These are phyloP conservation scores for Magallana gigas DNA, from an alignment of 1,140 invertebrate species.

Conservation along the genomic window DNA sequence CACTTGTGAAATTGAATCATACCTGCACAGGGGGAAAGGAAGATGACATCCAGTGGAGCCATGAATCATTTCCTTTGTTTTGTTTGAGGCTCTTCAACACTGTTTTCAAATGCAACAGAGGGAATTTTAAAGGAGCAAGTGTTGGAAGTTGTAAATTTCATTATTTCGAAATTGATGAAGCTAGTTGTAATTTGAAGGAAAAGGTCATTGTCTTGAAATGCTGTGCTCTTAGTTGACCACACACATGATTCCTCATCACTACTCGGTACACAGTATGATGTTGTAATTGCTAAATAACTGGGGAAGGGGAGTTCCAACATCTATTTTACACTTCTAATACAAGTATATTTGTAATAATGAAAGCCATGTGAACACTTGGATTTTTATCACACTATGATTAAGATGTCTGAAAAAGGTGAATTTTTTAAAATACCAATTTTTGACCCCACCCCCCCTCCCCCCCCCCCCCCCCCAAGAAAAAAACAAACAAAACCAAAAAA, in stretches of 20 bases:
- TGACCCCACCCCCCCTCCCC: no score
- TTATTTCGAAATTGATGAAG: background rate
- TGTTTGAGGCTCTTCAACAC: background rate
- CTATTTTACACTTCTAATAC: no score
- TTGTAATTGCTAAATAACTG: no score
- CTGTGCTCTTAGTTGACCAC: background rate
- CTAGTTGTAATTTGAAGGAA: background rate
- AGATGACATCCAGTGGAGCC: background rate
- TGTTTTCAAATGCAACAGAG: background rate
- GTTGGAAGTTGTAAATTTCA: background rate
- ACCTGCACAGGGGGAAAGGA: background rate
- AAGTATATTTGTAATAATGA: no score
- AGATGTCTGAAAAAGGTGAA: no score
- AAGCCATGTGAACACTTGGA: no score
- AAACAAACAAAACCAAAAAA: no score
- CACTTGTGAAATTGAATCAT: slow-evolving; percentile 29
- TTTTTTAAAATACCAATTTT: no score
- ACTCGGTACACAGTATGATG: no score
- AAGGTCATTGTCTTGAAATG: background rate
- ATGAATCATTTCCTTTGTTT: slow-evolving; percentile 32
- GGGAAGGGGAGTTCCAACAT: no score
- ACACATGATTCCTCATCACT: background rate
- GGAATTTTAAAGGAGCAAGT: background rate
- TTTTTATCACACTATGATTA: no score
- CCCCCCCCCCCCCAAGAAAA: no score